Base-by-base conservation (phyloP, 2,888 invertebrate species). In the Polyommatus iphigenia region DNA sequence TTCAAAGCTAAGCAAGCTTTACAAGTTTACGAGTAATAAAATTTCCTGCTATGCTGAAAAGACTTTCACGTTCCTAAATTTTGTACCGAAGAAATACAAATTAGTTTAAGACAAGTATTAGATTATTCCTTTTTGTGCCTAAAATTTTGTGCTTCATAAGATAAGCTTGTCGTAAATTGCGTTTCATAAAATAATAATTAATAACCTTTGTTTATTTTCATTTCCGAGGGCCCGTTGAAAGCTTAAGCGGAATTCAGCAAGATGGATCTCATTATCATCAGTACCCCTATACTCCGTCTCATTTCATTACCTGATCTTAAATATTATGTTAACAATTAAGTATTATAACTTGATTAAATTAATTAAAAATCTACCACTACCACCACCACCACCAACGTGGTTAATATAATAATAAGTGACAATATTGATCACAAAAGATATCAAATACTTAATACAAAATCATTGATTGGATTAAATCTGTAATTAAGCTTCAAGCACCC, bases 181-280 rank as follows among this genome's bases (percentile, higher is more conserved):
- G 62, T 10, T 62, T 24, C 24, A 8, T 62, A 24, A 59, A 59
- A 59, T 20, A 20, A 20, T 59, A 59, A 59, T 8, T 20, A 20
- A 20, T 59, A 59, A 59, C 20, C n/a, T 59, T 59, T 59, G 59
- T 59, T 59, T 57, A n/a, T 57, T 57, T 59, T 59, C n/a, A 59
- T 59, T n/a, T 59, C 20, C 8, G 59, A 15, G 57, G 3, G 18
- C 57, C 15, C 50, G 50, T 50, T 50, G 50, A 50, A 50, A 50
- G 20, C 57, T n/a, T 59, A 7, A 59, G 20, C 20, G 15, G 13
- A 50, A 50, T 50, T 50, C 15, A 50, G 15, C 13, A 50, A 50
- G 15, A 50, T 15, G 15, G 15, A 50, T 50, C 50, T 50, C 50
- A 15, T 50, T 10, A 10, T 50, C 50, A 50, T 50, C 50, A 50